These are phyloP conservation scores for Scartelaos histophorus DNA, from an alignment of 2,113 vertebrate species.

Conservation along the genomic window DNA sequence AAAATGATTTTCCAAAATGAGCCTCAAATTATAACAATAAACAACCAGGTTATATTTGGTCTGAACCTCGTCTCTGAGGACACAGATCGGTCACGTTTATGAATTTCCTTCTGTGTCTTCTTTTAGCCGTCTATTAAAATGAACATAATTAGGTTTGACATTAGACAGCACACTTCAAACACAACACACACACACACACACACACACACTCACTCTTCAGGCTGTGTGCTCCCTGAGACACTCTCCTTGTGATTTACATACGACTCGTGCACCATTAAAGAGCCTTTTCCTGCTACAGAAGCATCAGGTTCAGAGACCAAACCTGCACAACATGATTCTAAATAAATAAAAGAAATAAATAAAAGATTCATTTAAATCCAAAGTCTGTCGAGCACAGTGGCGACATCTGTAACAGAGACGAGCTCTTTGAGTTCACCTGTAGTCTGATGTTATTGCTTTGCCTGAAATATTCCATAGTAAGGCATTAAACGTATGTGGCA, in stretches of 20 bases:
- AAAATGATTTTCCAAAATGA: too few relatives aligned
- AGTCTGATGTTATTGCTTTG: too few relatives aligned
- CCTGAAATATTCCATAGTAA: too few relatives aligned
- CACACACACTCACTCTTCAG: not conserved
- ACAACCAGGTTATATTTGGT: too few relatives aligned
- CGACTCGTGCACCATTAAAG: not conserved
- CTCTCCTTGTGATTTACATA: not conserved
- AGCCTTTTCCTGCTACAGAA: not conserved
- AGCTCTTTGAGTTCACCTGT: not conserved
- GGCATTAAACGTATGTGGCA: too few relatives aligned
- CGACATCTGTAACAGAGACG: not conserved
- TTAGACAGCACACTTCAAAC: not conserved
- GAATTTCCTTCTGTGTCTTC: too few relatives aligned
- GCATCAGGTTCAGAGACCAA: not conserved
- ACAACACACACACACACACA: not conserved
- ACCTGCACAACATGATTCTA: not conserved
- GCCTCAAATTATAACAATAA: too few relatives aligned
- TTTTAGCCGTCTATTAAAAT: not conserved
- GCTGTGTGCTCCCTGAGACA: not conserved
- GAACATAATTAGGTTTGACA: not conserved
- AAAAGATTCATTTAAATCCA: not conserved
- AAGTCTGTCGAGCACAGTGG: not conserved
- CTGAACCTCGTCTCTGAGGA: too few relatives aligned
- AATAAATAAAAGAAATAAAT: too few relatives aligned
- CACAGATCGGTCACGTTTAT: too few relatives aligned